phyloP scores from a whole-genome alignment of 2,797 vertebrate genomes.

The Heteromormyrus szaboi region DNA sequence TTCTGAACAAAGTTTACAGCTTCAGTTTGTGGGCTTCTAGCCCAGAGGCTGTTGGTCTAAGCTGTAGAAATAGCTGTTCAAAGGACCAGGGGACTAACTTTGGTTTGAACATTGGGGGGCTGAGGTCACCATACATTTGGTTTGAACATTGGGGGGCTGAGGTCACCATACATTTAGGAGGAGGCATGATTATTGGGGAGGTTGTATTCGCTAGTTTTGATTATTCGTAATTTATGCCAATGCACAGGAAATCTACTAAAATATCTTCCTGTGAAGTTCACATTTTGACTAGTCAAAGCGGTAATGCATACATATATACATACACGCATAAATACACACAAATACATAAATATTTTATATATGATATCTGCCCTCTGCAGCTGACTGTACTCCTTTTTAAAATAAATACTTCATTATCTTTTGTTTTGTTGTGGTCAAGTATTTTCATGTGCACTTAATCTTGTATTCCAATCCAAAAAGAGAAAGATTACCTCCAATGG shows the following conservation, averaged over 20 bases:
- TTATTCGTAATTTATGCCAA: not conserved
- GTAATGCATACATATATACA: not conserved
- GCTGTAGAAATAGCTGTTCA: not conserved
- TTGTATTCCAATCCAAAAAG: not conserved
- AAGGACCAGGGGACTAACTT: not conserved
- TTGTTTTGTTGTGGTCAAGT: not conserved
- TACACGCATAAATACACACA: not conserved
- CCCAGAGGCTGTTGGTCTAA: not conserved
- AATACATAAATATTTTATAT: not conserved
- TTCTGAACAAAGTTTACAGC: not conserved
- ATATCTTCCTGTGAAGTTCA: not conserved
- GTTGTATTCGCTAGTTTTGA: not conserved
- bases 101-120: not conserved
- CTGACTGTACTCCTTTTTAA: not conserved
- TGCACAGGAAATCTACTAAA: not conserved
- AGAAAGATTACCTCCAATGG: not conserved
- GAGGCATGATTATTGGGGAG: not conserved
- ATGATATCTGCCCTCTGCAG: not conserved
- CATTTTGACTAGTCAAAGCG: not conserved
- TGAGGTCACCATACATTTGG: not conserved
- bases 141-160: not conserved
- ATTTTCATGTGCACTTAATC: not conserved
- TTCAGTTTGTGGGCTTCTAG: not conserved
- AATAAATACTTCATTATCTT: not conserved
- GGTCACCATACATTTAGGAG: not conserved